Evolutionary conservation across 37 sponge, comb jelly and placozoan genomes (phyloP).

Genomic region (Chondrilla cf. caribensis): DNA sequence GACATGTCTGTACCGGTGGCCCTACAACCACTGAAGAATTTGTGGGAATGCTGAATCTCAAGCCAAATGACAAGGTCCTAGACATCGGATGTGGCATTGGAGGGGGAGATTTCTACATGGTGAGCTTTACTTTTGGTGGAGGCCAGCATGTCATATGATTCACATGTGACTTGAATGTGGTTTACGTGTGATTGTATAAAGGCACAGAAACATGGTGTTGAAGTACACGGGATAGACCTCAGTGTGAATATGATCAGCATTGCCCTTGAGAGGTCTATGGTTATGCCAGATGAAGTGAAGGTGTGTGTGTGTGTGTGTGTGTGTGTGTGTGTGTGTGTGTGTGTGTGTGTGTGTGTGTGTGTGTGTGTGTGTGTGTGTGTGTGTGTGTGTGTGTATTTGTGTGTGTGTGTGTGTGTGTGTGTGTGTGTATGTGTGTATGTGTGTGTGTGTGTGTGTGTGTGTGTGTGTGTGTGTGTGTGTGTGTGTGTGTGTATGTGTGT

Average conservation of each 20-base stretch:
- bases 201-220: constrained; percentile 37
- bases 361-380: neutral
- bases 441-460: neutral
- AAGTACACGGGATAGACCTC: constrained; percentile 33
- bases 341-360: constrained; percentile 1
- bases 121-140: neutral
- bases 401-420: neutral
- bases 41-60: constrained; percentile 7
- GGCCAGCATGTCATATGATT: no score
- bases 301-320: constrained; percentile 3
- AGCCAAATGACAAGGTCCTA: constrained; percentile 23
- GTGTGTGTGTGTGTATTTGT: constrained; percentile 3
- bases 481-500: neutral
- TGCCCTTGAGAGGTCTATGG: constrained; percentile 25
- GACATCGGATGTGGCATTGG: constrained; percentile 68
- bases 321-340: neutral
- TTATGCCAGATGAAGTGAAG: neutral
- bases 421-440: constrained; percentile 19
- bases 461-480: neutral
- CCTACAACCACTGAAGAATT: constrained; percentile 18
- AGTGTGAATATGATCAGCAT: constrained; percentile 34
- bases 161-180: no score
- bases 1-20: constrained; percentile 26
- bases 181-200: no score
- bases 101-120: constrained; percentile 45